phyloP scores from a whole-genome alignment of 2,113 vertebrate species.

The Phylloscopus trochiloides region DNA sequence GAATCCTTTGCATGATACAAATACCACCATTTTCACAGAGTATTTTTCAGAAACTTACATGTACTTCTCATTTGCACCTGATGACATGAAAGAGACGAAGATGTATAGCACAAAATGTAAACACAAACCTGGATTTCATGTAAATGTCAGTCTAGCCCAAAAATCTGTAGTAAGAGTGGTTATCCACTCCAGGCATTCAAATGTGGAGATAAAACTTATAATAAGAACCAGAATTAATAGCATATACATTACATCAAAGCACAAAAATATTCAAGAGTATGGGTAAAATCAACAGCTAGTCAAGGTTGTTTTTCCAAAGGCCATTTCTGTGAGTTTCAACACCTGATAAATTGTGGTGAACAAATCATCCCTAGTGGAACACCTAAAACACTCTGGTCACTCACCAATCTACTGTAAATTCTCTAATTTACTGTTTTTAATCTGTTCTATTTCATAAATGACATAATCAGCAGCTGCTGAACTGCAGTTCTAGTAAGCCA shows the following conservation, averaged over 20 bases:
- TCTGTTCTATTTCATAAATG: background rate
- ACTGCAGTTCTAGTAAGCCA: background rate
- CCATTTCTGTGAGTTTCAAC: background rate
- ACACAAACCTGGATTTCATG: background rate
- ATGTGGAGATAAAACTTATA: background rate
- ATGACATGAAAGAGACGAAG: background rate
- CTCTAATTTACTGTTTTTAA: background rate
- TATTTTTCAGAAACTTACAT: background rate
- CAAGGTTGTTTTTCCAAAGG: background rate
- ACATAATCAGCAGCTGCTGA: background rate
- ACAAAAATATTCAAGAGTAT: background rate
- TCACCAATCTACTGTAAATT: background rate
- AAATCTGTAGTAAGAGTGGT: background rate
- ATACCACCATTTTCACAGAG: background rate
- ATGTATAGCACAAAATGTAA: background rate
- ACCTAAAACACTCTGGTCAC: background rate
- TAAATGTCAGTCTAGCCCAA: background rate
- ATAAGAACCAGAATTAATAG: background rate
- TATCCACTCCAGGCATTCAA: background rate
- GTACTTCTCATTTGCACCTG: background rate
- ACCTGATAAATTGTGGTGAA: background rate
- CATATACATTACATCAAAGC: background rate
- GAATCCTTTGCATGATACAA: background rate
- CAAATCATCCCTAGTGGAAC: background rate
- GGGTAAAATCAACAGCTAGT: background rate